Evolutionary conservation across 92 coral and sea anemone genomes (phyloP).

Genomic region (Actinostola sp.): DNA sequence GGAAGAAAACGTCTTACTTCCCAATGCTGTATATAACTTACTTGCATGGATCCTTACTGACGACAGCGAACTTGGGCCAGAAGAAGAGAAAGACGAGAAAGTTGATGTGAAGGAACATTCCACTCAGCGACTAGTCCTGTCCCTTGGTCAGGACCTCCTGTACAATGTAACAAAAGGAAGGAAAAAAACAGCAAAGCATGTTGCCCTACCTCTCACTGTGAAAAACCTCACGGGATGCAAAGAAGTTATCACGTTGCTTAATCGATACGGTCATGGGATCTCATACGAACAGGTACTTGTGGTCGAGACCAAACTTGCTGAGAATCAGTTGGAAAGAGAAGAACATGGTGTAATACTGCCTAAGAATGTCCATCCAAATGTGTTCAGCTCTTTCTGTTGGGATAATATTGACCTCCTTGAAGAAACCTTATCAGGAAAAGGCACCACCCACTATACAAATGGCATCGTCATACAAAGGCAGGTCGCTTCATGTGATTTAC

Average conservation of each 20-base stretch:
- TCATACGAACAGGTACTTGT: conserved; percentile 46
- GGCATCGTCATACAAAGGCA: no score
- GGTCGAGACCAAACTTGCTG: conserved; percentile 47
- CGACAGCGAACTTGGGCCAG: conserved; percentile 15
- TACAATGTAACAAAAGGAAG: conserved; percentile 37
- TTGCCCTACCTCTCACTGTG: conserved; percentile 47
- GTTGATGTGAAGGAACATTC: not conserved
- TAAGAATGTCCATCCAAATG: conserved; percentile 24
- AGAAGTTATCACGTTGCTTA: conserved; percentile 45
- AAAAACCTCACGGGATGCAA: conserved; percentile 24
- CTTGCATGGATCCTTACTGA: conserved; percentile 38
- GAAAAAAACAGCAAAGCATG: conserved; percentile 50
- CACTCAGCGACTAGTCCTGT: conserved; percentile 16
- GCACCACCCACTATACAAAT: no score
- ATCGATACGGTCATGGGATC: conserved; percentile 53
- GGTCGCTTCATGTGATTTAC: conserved; percentile 25
- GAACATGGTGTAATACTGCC: conserved; percentile 33
- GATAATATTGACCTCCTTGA: conserved; percentile 22
- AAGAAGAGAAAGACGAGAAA: not conserved
- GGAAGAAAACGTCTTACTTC: not conserved
- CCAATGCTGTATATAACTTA: conserved; percentile 10
- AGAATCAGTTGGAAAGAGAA: conserved; percentile 34
- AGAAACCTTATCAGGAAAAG: conserved; percentile 8
- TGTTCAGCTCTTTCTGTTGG: conserved; percentile 51
- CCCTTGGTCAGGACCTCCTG: conserved; percentile 32